Conservation (phyloP, 1,140 invertebrate genomes). For the Drosophila kepulauana region DNA sequence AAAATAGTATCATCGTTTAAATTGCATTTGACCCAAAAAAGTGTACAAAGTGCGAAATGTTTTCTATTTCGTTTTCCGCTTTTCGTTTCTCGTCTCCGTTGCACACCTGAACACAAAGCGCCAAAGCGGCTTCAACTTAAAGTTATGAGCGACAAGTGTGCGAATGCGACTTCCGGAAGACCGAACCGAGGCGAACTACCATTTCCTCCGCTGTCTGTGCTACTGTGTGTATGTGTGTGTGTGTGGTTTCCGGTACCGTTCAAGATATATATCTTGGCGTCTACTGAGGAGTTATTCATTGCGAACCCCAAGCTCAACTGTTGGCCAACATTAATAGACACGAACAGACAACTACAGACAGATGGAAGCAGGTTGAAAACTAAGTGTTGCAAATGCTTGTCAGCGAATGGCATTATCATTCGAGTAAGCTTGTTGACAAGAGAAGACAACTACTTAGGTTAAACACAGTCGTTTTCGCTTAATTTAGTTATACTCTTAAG, state of each 20-base stretch:
- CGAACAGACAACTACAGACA: conserved; percentile 11
- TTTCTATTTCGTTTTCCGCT: conserved; percentile 55
- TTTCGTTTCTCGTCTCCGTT: conserved; percentile 48
- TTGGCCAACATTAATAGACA: conserved; percentile 45
- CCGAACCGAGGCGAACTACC: conserved; percentile 17
- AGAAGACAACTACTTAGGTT: background rate
- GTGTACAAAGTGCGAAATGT: conserved; percentile 62
- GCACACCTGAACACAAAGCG: conserved; percentile 63
- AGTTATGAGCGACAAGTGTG: conserved; percentile 82
- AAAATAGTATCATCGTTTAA: conserved; percentile 46
- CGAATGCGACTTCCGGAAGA: conserved; percentile 66
- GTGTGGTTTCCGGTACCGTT: conserved; percentile 38
- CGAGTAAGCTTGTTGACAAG: conserved; percentile 27
- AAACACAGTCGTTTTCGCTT: conserved; percentile 9
- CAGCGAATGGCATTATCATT: conserved; percentile 23
- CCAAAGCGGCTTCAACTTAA: conserved; percentile 67
- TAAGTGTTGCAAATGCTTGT: background rate
- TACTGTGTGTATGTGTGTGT: conserved; percentile 8
- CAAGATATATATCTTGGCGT: conserved; percentile 56
- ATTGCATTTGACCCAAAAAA: conserved; percentile 57
- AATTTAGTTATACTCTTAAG: conserved; percentile 25
- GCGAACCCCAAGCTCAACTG: conserved; percentile 29
- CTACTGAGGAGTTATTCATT: conserved; percentile 41
- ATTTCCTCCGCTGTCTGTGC: background rate
- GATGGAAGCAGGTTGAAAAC: background rate